Evolutionary conservation across 2,113 vertebrate species (phyloP), one percentile per base, ranked within the genome.

Genomic region (Sinocyclocheilus maitianheensis): DNA sequence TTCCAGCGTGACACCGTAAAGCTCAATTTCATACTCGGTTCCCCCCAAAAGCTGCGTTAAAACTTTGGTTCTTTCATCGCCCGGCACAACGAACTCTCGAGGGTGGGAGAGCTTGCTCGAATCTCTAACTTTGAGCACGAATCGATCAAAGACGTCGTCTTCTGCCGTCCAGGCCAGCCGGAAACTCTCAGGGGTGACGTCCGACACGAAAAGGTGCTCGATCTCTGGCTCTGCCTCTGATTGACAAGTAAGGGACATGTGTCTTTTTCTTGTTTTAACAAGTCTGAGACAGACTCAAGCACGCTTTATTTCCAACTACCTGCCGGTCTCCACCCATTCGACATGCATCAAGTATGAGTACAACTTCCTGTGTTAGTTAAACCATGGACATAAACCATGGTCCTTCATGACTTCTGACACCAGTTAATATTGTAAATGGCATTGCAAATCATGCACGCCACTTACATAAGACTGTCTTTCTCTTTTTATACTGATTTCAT

Each of bases 181-280:
- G 94, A 99, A 98, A 87, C 97, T 89, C 0, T 97, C 94, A 1
- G 95, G 94, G 1, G 95, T 96, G 76, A 96, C 90, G 82, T 98
- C 96, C 63, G 97, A 98, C 90, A 98, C 94, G 90, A 97, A 94
- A 83, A 99, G 96, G 92, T 98, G 97, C 93, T 98, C 97, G 85
- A 99, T 96, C 94, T 99, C 98, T 0, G 96, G 96, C 90, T 98
- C 97, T 2, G 97, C 96, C 95, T 98, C 98, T 99, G 95, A 86
- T 91, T 91, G 89, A 89, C 91, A 93, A 89, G 86, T 34, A 34
- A 34, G 89, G 91, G 85, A 94, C 87, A 92, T 1, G 74, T 18
- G 60, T 81, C 79, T 90, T 84, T 85, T 86, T 63, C 79, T 30
- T 79, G 30, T 72, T 55, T 60, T 48, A 69, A 63, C 37, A 4